Evolutionary conservation across 92 coral and sea anemone genomes (phyloP).

Genomic region (Siderastrea siderea): DNA sequence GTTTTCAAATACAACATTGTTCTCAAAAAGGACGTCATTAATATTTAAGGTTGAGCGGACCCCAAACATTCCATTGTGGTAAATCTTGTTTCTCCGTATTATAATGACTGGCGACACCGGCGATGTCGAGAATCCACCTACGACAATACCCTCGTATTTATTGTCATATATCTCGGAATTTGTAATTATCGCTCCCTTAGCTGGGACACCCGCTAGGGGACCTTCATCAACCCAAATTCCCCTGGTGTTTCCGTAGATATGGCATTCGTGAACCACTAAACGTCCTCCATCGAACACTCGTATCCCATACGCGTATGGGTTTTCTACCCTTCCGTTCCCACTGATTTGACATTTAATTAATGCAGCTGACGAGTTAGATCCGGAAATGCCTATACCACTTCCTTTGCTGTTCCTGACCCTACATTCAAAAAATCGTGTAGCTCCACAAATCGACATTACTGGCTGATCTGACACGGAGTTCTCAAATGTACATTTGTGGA

Average conservation of each 20-base stretch:
- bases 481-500: not conserved
- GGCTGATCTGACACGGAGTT: not conserved
- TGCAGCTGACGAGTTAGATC: not conserved
- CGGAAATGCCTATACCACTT: not conserved
- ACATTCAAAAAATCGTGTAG: not conserved
- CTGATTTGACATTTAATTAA: not conserved
- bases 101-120: not conserved
- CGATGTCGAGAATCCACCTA: not conserved
- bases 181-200: not conserved
- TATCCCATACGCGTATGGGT: not conserved
- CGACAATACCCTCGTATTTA: conserved; percentile 31
- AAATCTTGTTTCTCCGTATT: conserved; percentile 18
- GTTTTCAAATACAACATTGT: conserved; percentile 41
- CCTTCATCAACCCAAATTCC: conserved; percentile 24
- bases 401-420: conserved; percentile 7
- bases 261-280: conserved; percentile 2
- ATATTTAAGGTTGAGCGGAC: conserved; percentile 5
- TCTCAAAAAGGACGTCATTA: conserved; percentile 4
- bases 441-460: not conserved
- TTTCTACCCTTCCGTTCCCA: conserved; percentile 7
- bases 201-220: not conserved
- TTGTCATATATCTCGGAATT: conserved; percentile 30
- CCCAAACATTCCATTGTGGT: conserved; percentile 44
- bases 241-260: conserved; percentile 5
- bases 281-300: not conserved